Percentiles rank a stretch among this genome's conserved stretches.
These are phyloP conservation scores for Hemibagrus wyckioides DNA, from an alignment of 2,113 vertebrate species.

Conservation along the genomic window DNA sequence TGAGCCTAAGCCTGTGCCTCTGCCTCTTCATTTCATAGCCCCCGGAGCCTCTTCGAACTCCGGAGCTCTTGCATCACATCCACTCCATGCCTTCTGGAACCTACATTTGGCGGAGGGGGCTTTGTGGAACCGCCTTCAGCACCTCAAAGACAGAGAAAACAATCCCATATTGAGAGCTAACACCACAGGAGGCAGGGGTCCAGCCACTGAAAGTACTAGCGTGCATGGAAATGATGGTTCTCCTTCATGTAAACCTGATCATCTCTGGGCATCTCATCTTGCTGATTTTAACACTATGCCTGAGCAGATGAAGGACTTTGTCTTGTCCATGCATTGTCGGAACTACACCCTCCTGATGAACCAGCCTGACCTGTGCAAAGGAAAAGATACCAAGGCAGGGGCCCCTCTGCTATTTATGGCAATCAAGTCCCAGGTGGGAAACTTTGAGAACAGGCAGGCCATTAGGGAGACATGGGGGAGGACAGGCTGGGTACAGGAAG, in stretches of 20 bases:
- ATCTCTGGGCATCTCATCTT: constrained; percentile 46
- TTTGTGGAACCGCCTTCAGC: constrained; percentile 75
- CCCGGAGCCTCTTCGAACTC: constrained; percentile 66
- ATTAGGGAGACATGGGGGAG: constrained; percentile 79
- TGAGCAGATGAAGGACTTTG: constrained; percentile 70
- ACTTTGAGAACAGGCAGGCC: constrained; percentile 79
- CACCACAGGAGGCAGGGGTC: constrained; percentile 38
- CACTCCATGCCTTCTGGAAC: constrained; percentile 73
- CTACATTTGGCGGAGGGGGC: constrained; percentile 68
- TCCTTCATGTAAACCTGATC: constrained; percentile 52
- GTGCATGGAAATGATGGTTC: constrained; percentile 35
- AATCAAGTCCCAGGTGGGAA: constrained; percentile 75
- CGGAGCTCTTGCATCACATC: constrained; percentile 62
- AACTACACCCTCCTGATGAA: constrained; percentile 72
- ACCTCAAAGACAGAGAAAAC: constrained; percentile 70
- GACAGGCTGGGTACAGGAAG: constrained; percentile 63
- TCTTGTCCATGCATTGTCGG: constrained; percentile 75
- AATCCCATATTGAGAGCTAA: constrained; percentile 71
- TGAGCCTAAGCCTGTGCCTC: constrained; percentile 56
- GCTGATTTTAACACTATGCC: constrained; percentile 66
- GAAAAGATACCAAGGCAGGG: constrained; percentile 37
- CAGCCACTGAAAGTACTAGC: background rate
- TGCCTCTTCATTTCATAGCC: constrained; percentile 69
- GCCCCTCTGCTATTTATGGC: constrained; percentile 72
- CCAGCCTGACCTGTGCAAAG: constrained; percentile 65